phyloP scores from a whole-genome alignment of 2,113 vertebrate genomes.

The Sus scrofa region DNA sequence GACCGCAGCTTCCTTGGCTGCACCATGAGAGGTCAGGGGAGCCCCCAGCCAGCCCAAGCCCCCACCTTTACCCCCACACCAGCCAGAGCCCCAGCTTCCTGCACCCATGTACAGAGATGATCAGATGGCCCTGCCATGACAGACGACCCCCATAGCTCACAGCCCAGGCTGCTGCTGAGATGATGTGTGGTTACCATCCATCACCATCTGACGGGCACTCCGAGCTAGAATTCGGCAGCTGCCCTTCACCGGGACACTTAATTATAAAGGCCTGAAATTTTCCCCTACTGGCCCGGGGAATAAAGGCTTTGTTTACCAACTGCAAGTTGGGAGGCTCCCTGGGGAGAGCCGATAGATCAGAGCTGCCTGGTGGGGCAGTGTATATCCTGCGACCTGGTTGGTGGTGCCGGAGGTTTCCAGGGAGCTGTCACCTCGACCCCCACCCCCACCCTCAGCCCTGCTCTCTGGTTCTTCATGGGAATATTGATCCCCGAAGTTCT shows the following conservation, averaged over 20 bases:
- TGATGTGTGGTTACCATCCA: conserved; percentile 75
- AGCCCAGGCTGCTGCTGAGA: not conserved
- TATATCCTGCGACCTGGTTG: not conserved
- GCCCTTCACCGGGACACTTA: conserved; percentile 77
- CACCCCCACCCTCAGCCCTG: not conserved
- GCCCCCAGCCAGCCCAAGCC: too few species aligned
- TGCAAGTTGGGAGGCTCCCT: conserved; percentile 14
- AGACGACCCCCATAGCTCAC: conserved; percentile 70
- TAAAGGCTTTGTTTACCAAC: conserved; percentile 40
- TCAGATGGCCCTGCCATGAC: fast-evolving
- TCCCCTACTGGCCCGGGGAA: conserved; percentile 59
- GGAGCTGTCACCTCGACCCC: not conserved
- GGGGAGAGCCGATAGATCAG: conserved; percentile 10
- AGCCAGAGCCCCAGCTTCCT: not conserved
- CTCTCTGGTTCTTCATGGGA: not conserved
- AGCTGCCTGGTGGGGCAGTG: not conserved
- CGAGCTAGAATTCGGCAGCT: conserved; percentile 65
- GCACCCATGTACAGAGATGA: fast-evolving
- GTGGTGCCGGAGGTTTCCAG: fast-evolving
- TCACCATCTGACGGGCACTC: conserved; percentile 33
- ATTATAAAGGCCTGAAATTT: conserved; percentile 78
- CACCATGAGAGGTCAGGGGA: too few species aligned
- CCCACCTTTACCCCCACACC: not conserved
- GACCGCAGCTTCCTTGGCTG: not conserved
- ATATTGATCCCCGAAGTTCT: not conserved